phyloP scores from a whole-genome alignment of 1,140 invertebrate species.

The Phenacoccus solenopsis region DNA sequence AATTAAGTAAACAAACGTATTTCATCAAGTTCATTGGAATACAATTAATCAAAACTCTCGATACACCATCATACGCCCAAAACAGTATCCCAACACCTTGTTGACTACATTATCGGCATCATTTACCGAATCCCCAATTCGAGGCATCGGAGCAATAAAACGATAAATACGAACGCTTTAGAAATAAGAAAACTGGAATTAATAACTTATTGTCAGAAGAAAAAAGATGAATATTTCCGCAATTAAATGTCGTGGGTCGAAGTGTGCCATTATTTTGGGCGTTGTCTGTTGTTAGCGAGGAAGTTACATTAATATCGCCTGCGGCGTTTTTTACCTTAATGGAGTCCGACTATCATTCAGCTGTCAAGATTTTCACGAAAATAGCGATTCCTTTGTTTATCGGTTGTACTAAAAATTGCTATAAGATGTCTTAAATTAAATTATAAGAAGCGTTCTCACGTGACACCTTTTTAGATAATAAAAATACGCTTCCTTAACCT shows the following conservation, averaged over 20 bases:
- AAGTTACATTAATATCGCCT: conserved; percentile 12
- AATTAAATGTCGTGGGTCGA: conserved; percentile 8
- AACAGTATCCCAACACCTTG: no score
- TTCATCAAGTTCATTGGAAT: no score
- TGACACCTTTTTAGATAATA: conserved; percentile 2
- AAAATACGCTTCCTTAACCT: not conserved
- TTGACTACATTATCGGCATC: no score
- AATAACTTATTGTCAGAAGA: not conserved
- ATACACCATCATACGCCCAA: no score
- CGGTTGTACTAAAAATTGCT: not conserved
- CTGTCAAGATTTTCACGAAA: conserved; percentile 9
- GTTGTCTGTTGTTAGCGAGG: conserved; percentile 7
- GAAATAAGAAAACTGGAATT: not conserved
- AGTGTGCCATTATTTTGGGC: conserved; percentile 12
- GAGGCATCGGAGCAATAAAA: not conserved
- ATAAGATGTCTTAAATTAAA: not conserved
- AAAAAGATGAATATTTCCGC: conserved; percentile 12
- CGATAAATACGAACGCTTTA: not conserved
- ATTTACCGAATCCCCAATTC: not conserved
- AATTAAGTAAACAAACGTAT: no score
- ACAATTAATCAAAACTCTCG: no score
- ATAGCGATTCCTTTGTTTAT: not conserved
- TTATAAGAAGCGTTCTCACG: not conserved
- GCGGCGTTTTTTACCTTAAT: not conserved
- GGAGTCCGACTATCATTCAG: conserved; percentile 7